Evolutionary conservation across 2,888 invertebrate species (phyloP).

Genomic region (Cryptocephalus primarius): DNA sequence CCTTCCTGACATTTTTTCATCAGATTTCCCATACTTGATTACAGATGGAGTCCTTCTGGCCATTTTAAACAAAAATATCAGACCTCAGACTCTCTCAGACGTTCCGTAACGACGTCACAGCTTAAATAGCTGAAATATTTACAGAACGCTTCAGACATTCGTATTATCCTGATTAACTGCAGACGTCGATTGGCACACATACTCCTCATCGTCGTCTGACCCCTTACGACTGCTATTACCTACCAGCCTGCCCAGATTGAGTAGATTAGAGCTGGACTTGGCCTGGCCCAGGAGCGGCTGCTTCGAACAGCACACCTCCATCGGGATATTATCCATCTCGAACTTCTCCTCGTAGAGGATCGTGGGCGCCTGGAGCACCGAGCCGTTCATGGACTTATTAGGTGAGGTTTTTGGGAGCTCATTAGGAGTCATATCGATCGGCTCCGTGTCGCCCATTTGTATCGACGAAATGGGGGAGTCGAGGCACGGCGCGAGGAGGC

Average conservation of each 20-base stretch:
- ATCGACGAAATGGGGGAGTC: conserved; percentile 64
- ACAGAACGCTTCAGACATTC: conserved; percentile 4
- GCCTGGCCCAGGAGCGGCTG: conserved; percentile 31
- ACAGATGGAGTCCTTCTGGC: no score
- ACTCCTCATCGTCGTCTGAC: conserved; percentile 10
- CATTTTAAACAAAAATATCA: no score
- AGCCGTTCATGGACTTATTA: conserved; percentile 10
- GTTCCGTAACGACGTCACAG: not conserved
- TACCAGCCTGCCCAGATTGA: conserved; percentile 25
- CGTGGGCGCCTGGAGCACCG: conserved; percentile 4
- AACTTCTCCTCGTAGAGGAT: conserved; percentile 3
- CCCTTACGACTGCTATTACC: conserved; percentile 16
- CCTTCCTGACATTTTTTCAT: no score
- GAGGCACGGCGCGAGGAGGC: conserved; percentile 65
- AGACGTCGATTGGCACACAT: conserved; percentile 4
- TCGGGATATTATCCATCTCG: conserved; percentile 14
- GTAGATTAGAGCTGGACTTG: conserved; percentile 21
- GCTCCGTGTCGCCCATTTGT: conserved; percentile 56
- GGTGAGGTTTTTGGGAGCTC: conserved; percentile 21
- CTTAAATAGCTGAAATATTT: not conserved
- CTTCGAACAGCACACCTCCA: conserved; percentile 31
- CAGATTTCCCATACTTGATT: no score
- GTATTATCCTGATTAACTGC: conserved; percentile 8
- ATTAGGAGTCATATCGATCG: conserved; percentile 41
- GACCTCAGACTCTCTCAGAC: not conserved